Percentiles rank a stretch among this genome's conserved stretches.
These are phyloP conservation scores for Lissonota sp. DNA, from an alignment of 2,888 invertebrate species.

Conservation along the genomic window DNA sequence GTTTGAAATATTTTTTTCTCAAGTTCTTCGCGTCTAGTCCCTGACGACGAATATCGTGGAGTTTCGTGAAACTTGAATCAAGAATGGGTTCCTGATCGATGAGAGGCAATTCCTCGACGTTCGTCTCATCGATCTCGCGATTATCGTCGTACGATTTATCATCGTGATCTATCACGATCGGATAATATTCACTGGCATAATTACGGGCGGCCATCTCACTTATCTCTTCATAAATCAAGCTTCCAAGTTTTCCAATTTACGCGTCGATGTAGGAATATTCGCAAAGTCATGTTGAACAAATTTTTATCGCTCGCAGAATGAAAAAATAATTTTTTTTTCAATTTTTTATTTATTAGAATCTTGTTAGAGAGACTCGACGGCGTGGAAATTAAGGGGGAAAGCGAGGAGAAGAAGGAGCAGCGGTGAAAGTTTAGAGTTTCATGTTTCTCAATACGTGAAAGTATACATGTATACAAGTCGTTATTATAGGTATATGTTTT, in stretches of 20 bases:
- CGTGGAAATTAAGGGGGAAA: too few relatives aligned
- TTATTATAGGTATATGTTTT: too few relatives aligned
- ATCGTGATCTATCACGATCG: slow-evolving; percentile 18
- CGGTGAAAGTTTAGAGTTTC: too few relatives aligned
- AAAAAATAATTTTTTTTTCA: too few relatives aligned
- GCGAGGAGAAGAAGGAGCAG: too few relatives aligned
- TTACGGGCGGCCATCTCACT: slow-evolving; percentile 30
- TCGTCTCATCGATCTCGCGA: slow-evolving; percentile 30
- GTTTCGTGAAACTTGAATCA: slow-evolving; percentile 2
- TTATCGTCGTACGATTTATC: slow-evolving; percentile 40
- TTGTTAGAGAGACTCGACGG: too few relatives aligned
- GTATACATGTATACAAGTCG: too few relatives aligned
- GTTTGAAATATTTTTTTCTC: slow-evolving; percentile 31
- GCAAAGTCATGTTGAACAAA: too few relatives aligned
- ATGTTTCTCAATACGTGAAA: too few relatives aligned
- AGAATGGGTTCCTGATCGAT: slow-evolving; percentile 29
- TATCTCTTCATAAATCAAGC: background rate
- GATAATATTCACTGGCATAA: slow-evolving; percentile 27
- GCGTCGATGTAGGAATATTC: too few relatives aligned
- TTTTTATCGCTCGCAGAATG: too few relatives aligned
- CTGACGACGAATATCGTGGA: slow-evolving; percentile 19
- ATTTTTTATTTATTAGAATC: too few relatives aligned
- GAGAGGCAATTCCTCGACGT: slow-evolving; percentile 46
- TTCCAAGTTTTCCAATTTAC: background rate
- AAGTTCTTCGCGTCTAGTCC: background rate